Percentiles rank a stretch among this genome's conserved stretches.
These are phyloP conservation scores for Brachyptera risi DNA, from an alignment of 2,888 invertebrate genomes.

Conservation along the genomic window DNA sequence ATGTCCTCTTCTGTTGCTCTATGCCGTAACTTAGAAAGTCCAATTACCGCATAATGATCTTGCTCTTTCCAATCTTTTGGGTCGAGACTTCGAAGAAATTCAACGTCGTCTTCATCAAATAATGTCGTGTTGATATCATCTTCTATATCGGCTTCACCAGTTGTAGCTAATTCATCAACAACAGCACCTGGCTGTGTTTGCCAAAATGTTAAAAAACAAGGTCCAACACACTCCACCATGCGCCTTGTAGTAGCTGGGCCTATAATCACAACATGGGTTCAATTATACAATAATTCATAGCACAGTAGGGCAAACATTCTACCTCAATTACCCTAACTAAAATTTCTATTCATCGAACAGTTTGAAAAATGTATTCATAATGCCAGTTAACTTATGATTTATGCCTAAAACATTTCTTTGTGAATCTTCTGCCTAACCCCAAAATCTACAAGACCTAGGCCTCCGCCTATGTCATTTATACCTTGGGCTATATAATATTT, in stretches of 20 bases:
- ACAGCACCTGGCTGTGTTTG: constrained; percentile 23
- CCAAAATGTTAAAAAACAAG: constrained; percentile 28
- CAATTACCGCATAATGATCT: constrained; percentile 95
- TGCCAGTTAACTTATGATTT: no score
- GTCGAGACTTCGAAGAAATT: constrained; percentile 81
- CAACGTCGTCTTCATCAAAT: constrained; percentile 63
- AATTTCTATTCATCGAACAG: no score
- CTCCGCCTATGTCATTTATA: no score
- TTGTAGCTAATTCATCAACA: neutral
- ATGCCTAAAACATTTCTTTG: no score
- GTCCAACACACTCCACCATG: constrained; percentile 28
- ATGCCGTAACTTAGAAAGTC: constrained; percentile 75
- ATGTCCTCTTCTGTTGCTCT: constrained; percentile 90
- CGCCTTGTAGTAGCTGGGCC: constrained; percentile 22
- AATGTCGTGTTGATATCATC: constrained; percentile 20
- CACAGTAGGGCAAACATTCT: no score
- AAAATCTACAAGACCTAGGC: no score
- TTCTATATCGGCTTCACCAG: constrained; percentile 27
- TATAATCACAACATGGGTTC: constrained; percentile 11
- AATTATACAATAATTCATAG: no score
- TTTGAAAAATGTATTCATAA: no score
- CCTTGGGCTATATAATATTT: no score
- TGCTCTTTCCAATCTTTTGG: constrained; percentile 97
- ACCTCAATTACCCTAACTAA: no score
- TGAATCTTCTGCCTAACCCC: no score